Evolutionary conservation across 2,797 vertebrate species (phyloP).

Genomic region (Alcedo quadribrachys): DNA sequence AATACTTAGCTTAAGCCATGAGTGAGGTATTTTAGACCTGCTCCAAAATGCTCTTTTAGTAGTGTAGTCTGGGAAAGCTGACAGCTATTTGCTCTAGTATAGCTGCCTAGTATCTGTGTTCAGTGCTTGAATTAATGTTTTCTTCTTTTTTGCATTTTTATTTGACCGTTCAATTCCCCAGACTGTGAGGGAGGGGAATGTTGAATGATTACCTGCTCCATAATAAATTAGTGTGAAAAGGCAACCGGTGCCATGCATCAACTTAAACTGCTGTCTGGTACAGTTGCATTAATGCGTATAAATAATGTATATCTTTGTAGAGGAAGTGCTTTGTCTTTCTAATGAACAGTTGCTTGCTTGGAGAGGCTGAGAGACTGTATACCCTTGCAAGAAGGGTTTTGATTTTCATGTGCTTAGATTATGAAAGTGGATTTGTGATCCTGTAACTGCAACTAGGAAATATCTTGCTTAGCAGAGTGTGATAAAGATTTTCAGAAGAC

Average conservation of each 20-base stretch:
- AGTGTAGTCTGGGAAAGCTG: not conserved
- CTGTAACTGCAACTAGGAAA: not conserved
- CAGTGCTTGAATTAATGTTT: constrained; percentile 34
- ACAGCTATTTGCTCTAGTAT: not conserved
- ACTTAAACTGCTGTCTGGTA: constrained; percentile 58
- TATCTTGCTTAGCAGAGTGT: not conserved
- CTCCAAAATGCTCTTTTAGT: not conserved
- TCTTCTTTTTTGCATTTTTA: constrained; percentile 28
- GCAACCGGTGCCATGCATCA: constrained; percentile 53
- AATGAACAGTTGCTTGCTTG: constrained; percentile 41
- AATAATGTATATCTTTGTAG: constrained; percentile 46
- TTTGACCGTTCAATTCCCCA: constrained; percentile 25
- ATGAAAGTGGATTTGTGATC: not conserved
- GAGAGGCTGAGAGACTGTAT: not conserved
- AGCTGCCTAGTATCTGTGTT: not conserved
- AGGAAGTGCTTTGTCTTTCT: constrained; percentile 61
- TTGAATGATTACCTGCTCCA: constrained; percentile 50
- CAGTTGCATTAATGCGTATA: constrained; percentile 60
- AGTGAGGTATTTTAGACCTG: not conserved
- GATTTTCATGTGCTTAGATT: not conserved
- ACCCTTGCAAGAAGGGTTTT: not conserved
- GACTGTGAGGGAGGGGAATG: not conserved
- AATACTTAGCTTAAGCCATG: not conserved
- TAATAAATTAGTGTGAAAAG: constrained; percentile 52
- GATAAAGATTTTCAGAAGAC: not conserved